Evolutionary conservation across 2,888 invertebrate species (phyloP), one percentile per base, ranked within the genome.

Genomic region (Taphrorychus bicolor): DNA sequence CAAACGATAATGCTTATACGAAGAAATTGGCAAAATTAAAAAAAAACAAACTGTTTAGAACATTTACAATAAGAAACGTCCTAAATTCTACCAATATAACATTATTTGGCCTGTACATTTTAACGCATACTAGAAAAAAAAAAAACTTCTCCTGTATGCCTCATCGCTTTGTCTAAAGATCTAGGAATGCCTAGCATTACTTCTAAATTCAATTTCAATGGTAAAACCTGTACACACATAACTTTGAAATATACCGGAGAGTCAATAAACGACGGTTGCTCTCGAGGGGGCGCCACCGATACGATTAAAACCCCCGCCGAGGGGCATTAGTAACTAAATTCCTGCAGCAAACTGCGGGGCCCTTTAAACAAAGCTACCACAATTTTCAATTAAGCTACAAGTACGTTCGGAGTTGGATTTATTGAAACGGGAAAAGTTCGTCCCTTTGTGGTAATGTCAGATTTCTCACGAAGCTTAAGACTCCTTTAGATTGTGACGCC

Each of bases 381-480:
- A 62, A 67, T 67, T 66, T 66, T 66, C 66, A 66, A 66, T 66
- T 66, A 66, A 66, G 60, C 57, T 59, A 59, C 65, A 49, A 59
- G 65, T 65, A 59, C 65, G 41, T 42, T 42, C 52, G 22, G 11
- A 58, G 21, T n/a, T 45, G 52, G 53, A 65, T 65, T 65, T 48
- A 62, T 62, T 24, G 54, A 42, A 24, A 45, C 17, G 52, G 22
- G 32, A 40, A 23, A 19, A 52, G 40, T 23, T 41, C 21, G 42
- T 60, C 17, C 11, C 21, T 45, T 48, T 16, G 41, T 19, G 61
- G 18, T 51, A 52, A 60, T 53, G 52, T 21, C 52, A n/a, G n/a
- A 52, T 42, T 60, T 54, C 53, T 32, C 61, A 53, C 60, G 52
- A 41, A 7, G 41, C 51, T 60, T 42, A 52, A 21, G 32, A 32